Evolutionary conservation across 2,113 vertebrate genomes (phyloP).

Genomic region (Zapornia atra): DNA sequence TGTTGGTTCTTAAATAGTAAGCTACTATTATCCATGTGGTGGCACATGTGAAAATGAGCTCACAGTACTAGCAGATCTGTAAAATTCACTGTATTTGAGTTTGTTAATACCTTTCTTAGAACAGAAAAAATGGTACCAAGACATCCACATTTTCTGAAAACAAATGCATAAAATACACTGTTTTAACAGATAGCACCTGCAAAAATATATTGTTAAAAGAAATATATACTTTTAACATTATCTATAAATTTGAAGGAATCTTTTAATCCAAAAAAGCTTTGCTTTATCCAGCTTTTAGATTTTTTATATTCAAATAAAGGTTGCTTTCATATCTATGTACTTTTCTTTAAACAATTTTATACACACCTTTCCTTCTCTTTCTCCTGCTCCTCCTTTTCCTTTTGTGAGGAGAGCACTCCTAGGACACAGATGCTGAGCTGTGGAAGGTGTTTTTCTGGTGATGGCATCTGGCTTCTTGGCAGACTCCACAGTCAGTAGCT

Average conservation of each 20-base stretch:
- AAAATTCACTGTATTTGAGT: not conserved
- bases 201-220: not conserved
- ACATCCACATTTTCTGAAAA: not conserved
- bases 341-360: not conserved
- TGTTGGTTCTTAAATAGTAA: slow-evolving; percentile 21
- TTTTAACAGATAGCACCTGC: not conserved
- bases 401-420: slow-evolving; percentile 25
- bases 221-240: not conserved
- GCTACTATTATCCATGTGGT: not conserved
- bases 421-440: slow-evolving; percentile 44
- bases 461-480: slow-evolving; percentile 76
- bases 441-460: slow-evolving; percentile 73
- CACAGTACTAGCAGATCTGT: not conserved
- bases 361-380: not conserved
- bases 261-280: not conserved
- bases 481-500: slow-evolving; percentile 43
- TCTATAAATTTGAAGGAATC: not conserved
- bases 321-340: not conserved
- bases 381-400: not conserved
- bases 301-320: not conserved
- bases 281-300: not conserved
- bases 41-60: not conserved
- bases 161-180: not conserved
- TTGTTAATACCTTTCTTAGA: slow-evolving; percentile 13
- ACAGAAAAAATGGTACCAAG: slow-evolving; percentile 7